A percentile compares a stretch with the other conserved stretches of the same genome.
phyloP scores from a whole-genome alignment of 2,888 invertebrate genomes.

The Drosophila melanocephala region DNA sequence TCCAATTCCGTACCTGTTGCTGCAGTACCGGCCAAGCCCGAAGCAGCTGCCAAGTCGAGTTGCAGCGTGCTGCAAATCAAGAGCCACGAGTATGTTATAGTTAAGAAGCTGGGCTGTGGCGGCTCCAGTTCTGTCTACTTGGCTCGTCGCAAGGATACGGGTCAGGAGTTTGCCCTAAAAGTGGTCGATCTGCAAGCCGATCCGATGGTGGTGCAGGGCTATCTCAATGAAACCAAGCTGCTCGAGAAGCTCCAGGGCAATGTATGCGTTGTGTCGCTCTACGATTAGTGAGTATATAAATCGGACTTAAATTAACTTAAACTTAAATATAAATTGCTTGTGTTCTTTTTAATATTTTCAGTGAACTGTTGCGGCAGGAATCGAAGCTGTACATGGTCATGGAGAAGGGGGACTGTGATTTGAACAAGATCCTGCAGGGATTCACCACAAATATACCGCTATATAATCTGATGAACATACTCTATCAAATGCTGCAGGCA shows the following conservation, averaged over 20 bases:
- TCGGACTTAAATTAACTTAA: background rate
- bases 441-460: slow-evolving; percentile 88
- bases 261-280: slow-evolving; percentile 92
- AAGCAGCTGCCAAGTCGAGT: slow-evolving; percentile 26
- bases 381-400: slow-evolving; percentile 93
- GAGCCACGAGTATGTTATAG: slow-evolving; percentile 89
- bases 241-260: slow-evolving; percentile 93
- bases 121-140: slow-evolving; percentile 94
- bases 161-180: slow-evolving; percentile 83
- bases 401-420: slow-evolving; percentile 97
- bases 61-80: slow-evolving; percentile 88
- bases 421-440: slow-evolving; percentile 90
- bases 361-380: slow-evolving; percentile 89
- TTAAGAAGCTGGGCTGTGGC: slow-evolving; percentile 93
- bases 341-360: slow-evolving; percentile 79
- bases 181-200: slow-evolving; percentile 93
- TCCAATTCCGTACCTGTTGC: background rate
- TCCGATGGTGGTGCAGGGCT: slow-evolving; percentile 90
- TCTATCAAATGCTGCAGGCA: slow-evolving; percentile 96
- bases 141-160: slow-evolving; percentile 76
- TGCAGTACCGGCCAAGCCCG: slow-evolving; percentile 14
- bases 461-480: slow-evolving; percentile 94
- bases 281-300: slow-evolving; percentile 91
- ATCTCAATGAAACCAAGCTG: slow-evolving; percentile 95
- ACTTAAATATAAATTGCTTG: background rate